Conservation (phyloP, 1,140 invertebrate genomes). For the Cecropterus lyciades region DNA sequence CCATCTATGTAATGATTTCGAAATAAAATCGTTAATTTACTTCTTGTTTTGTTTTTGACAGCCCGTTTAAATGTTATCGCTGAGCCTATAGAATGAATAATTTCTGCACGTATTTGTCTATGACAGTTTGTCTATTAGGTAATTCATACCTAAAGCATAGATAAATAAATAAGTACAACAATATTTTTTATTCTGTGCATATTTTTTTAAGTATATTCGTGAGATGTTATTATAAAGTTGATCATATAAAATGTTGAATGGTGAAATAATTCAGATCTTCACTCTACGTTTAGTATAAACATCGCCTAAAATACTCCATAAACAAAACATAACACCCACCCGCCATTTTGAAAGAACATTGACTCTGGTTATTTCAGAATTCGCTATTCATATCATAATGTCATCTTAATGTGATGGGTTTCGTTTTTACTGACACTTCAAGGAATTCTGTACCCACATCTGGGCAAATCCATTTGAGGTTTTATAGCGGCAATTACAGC, state of each 20-base stretch:
- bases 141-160: background rate
- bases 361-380: constrained; percentile 4
- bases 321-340: no score
- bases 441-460: constrained; percentile 30
- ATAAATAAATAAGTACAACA: background rate
- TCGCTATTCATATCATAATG: constrained; percentile 3
- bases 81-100: constrained; percentile 22
- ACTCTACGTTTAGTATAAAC: no score
- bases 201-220: no score
- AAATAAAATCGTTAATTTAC: constrained; percentile 60
- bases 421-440: constrained; percentile 24
- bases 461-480: constrained; percentile 36
- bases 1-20: constrained; percentile 49
- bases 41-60: constrained; percentile 56
- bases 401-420: background rate
- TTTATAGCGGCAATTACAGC: constrained; percentile 40
- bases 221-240: no score
- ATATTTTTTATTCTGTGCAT: no score
- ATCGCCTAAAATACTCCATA: no score
- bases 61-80: constrained; percentile 24
- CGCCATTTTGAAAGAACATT: constrained; percentile 5
- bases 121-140: background rate
- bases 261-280: no score
- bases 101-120: constrained; percentile 14
- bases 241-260: no score